Percentiles rank a stretch among this genome's conserved stretches.
Evolutionary conservation across 1,140 invertebrate genomes (phyloP).

Genomic region (Thalassaphorura encarpata): DNA sequence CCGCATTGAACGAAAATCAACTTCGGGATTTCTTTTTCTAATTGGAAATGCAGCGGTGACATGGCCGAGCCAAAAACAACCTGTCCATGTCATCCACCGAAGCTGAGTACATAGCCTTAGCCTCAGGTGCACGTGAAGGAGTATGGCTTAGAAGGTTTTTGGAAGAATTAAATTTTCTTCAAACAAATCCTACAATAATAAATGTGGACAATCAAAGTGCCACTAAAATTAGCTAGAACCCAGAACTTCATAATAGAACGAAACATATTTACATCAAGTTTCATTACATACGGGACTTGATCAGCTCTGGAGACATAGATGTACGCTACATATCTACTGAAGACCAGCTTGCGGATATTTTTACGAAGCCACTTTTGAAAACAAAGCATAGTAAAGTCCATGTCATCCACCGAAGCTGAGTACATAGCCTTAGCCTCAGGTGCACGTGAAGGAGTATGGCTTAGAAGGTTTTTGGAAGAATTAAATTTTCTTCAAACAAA

Average conservation of each 20-base stretch:
- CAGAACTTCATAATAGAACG: slow-evolving; percentile 24
- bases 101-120: slow-evolving; percentile 37
- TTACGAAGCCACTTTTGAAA: slow-evolving; percentile 7
- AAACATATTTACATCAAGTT: slow-evolving; percentile 34
- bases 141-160: slow-evolving; percentile 34
- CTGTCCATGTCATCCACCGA: slow-evolving; percentile 36
- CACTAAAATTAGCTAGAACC: slow-evolving; percentile 30
- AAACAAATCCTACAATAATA: background rate
- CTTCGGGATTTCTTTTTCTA: slow-evolving; percentile 32
- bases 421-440: slow-evolving; percentile 36
- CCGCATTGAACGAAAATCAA: slow-evolving; percentile 28
- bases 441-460: slow-evolving; percentile 35
- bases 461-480: slow-evolving; percentile 34
- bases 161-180: slow-evolving; percentile 30
- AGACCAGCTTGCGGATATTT: background rate
- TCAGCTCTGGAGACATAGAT: background rate
- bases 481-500: slow-evolving; percentile 20
- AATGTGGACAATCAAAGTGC: slow-evolving; percentile 32
- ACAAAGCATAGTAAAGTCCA: too few relatives aligned
- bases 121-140: slow-evolving; percentile 36
- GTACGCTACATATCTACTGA: background rate
- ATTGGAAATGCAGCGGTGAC: slow-evolving; percentile 18
- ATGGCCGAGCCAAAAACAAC: too few relatives aligned
- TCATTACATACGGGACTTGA: slow-evolving; percentile 34
- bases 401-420: slow-evolving; percentile 37